These are phyloP conservation scores for Empis stercorea DNA, from an alignment of 2,888 invertebrate species.

Conservation along the genomic window DNA sequence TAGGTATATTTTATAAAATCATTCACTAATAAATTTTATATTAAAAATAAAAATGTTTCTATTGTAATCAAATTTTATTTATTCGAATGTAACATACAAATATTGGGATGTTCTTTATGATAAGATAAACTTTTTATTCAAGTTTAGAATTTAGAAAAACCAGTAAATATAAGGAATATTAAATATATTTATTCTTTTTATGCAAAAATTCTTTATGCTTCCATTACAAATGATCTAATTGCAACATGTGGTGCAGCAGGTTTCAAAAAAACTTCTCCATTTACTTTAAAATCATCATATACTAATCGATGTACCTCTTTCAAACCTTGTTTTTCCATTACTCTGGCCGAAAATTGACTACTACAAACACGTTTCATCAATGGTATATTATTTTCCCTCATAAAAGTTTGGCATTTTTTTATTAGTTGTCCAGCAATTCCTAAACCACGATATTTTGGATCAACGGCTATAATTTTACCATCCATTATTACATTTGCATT, in stretches of 20 bases:
- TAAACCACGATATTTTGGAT: slow-evolving; percentile 16
- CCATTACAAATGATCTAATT: not conserved
- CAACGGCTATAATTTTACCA: slow-evolving; percentile 16
- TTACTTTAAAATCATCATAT: slow-evolving; percentile 21
- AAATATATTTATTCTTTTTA: no score
- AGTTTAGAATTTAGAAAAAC: no score
- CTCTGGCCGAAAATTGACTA: slow-evolving; percentile 55
- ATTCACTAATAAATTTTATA: no score
- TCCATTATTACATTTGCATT: slow-evolving; percentile 16
- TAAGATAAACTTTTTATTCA: no score
- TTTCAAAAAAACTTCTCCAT: slow-evolving; percentile 46
- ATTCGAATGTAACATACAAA: no score
- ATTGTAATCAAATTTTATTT: no score
- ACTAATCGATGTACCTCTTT: no score
- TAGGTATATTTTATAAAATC: no score
- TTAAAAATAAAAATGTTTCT: no score
- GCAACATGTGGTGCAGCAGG: slow-evolving; percentile 44
- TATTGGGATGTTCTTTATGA: no score
- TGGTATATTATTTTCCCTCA: slow-evolving; percentile 13
- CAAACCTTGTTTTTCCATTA: slow-evolving; percentile 46
- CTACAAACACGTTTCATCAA: slow-evolving; percentile 54
- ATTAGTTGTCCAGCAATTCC: slow-evolving; percentile 16
- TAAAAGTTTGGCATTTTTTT: slow-evolving; percentile 13
- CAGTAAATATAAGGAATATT: no score
- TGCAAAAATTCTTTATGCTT: not conserved